Evolutionary conservation across 2,888 invertebrate species (phyloP).

Genomic region (Spodoptera littoralis): DNA sequence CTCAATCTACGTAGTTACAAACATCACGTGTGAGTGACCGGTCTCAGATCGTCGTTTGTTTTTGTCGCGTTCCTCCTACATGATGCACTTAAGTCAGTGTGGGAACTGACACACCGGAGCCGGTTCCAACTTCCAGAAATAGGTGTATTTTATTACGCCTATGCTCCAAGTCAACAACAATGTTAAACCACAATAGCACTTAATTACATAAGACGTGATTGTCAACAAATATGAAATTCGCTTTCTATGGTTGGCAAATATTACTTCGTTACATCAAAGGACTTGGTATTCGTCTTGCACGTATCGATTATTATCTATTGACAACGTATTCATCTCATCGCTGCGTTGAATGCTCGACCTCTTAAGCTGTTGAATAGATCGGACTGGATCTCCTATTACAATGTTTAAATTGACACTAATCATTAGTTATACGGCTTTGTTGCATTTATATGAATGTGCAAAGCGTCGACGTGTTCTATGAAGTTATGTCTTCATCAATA

Average conservation of each 20-base stretch:
- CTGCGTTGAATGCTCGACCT: conserved; percentile 51
- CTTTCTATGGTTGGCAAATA: conserved; percentile 73
- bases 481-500: conserved; percentile 47
- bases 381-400: conserved; percentile 60
- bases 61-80: conserved; percentile 53
- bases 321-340: conserved; percentile 64
- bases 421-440: conserved; percentile 69
- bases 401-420: conserved; percentile 73
- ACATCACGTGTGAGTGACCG: conserved; percentile 44
- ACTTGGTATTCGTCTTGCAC: conserved; percentile 62
- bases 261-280: conserved; percentile 67
- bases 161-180: conserved; percentile 58
- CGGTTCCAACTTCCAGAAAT: conserved; percentile 56
- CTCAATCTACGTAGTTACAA: conserved; percentile 29
- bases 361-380: conserved; percentile 56
- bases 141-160: conserved; percentile 51
- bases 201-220: conserved; percentile 77
- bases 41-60: conserved; percentile 51
- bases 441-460: conserved; percentile 54
- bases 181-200: conserved; percentile 71
- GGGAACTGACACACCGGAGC: conserved; percentile 57
- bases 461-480: conserved; percentile 5
- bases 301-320: conserved; percentile 68
- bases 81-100: conserved; percentile 47
- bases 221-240: conserved; percentile 76